A percentile compares a stretch with the other conserved stretches of the same genome.
Conservation (phyloP, 2,888 invertebrate genomes). For the Plusia festucae region DNA sequence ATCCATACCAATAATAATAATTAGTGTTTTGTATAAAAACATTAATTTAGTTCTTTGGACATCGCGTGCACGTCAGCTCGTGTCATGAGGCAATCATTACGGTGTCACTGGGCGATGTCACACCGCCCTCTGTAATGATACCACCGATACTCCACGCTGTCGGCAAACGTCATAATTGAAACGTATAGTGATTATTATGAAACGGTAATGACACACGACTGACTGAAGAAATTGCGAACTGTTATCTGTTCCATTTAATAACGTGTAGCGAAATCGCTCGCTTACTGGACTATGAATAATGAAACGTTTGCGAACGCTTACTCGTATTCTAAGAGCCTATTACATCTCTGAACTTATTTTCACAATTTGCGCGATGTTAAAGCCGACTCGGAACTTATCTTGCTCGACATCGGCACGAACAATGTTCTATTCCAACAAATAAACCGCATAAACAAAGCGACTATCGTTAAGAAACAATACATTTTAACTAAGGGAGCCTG, state of each 20-base stretch:
- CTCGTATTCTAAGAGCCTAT: slow-evolving; percentile 26
- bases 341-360: slow-evolving; percentile 41
- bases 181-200: slow-evolving; percentile 51
- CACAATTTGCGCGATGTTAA: slow-evolving; percentile 37
- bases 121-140: slow-evolving; percentile 60
- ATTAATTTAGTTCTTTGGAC: slow-evolving; percentile 53
- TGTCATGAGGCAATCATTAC: slow-evolving; percentile 54
- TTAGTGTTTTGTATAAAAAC: slow-evolving; percentile 44
- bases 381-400: slow-evolving; percentile 32
- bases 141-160: slow-evolving; percentile 41
- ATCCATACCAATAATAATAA: slow-evolving; percentile 59
- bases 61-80: slow-evolving; percentile 62
- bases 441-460: slow-evolving; percentile 49
- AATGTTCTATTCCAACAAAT: slow-evolving; percentile 54
- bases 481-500: slow-evolving; percentile 54
- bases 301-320: slow-evolving; percentile 10
- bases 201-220: slow-evolving; percentile 44
- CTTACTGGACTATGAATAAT: slow-evolving; percentile 42
- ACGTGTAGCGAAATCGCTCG: slow-evolving; percentile 26
- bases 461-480: slow-evolving; percentile 59
- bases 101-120: slow-evolving; percentile 59
- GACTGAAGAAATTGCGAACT: slow-evolving; percentile 16
- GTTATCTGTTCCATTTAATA: slow-evolving; percentile 35
- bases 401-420: slow-evolving; percentile 41
- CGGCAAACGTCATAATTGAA: slow-evolving; percentile 59